Base-by-base conservation (phyloP, 2,797 vertebrate species). In the Acanthurus tractus region DNA sequence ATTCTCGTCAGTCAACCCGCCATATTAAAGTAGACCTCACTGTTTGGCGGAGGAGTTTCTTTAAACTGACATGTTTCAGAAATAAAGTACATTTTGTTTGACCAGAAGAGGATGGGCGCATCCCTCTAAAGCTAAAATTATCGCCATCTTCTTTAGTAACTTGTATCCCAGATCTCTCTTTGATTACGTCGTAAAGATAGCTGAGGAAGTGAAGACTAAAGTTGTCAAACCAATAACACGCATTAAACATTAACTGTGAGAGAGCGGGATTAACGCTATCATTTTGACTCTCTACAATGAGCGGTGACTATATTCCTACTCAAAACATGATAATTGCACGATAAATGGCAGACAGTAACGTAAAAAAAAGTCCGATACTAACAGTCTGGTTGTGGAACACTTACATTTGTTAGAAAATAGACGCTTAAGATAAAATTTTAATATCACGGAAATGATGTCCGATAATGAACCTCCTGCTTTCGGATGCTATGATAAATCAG, bases 391-490 rank as follows among this genome's bases (percentile, higher is more conserved):
- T 15, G 1, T 14, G 36, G 18, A 36, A 22, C 14, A 34, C 4
- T 5, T 10, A 10, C 5, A 5, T 42, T 10, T 38, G 12, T 15
- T 0, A 8, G 8, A 55, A 46, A 50, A 38, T 0, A 10, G 0
- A 25, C 40, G 2, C 0, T 1, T 1, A 29, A 25, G 20, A 2
- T 0, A 15, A 8, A 20, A 9, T 20, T 40, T 2, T 8, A 18
- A 22, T n/a, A n/a, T 7, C 0, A 8, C 17, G 2, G 7, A 49
- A 45, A 34, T 2, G 0, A 1, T 83, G 85, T 88, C 88, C 79
- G 81, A 86, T 77, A 81, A 85, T 83, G 65, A 77, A 65, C 7
- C 12, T 14, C 14, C 1, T 0, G 15, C 9, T 17, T n/a, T 40
- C 3, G n/a, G 6, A 20, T 69, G 66, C 25, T 22, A 22, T 11